Conservation (phyloP, 1,140 invertebrate genomes). For the Formica selysi region DNA sequence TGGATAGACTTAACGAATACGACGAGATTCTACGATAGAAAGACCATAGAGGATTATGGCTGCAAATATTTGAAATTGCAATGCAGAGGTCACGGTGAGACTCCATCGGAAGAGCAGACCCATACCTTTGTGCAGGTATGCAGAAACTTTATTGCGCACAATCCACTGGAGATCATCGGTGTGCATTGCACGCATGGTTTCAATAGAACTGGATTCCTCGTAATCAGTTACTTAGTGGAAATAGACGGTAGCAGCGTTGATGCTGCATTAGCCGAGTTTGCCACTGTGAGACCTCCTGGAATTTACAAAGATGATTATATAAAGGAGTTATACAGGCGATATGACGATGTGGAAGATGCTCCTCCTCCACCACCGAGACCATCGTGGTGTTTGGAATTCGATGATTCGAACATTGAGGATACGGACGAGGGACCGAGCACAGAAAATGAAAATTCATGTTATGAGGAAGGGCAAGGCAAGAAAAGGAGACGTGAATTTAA, state of each 20-base stretch:
- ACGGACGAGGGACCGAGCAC: slow-evolving; percentile 75
- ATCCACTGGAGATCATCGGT: slow-evolving; percentile 93
- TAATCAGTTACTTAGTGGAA: slow-evolving; percentile 96
- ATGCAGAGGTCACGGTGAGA: slow-evolving; percentile 94
- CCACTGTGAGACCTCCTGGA: slow-evolving; percentile 90
- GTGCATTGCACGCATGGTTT: slow-evolving; percentile 99
- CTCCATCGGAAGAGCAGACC: slow-evolving; percentile 92
- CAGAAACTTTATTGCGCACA: slow-evolving; percentile 91
- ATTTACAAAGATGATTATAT: slow-evolving; percentile 94
- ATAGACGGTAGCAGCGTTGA: slow-evolving; percentile 92
- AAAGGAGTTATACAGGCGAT: slow-evolving; percentile 91
- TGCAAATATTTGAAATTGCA: slow-evolving; percentile 95
- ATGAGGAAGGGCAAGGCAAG: slow-evolving; percentile 69
- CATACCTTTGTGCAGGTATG: slow-evolving; percentile 93
- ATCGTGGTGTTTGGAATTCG: slow-evolving; percentile 92
- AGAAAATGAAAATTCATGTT: slow-evolving; percentile 48
- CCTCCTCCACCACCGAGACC: slow-evolving; percentile 92
- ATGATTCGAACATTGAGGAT: slow-evolving; percentile 83
- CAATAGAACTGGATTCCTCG: slow-evolving; percentile 98
- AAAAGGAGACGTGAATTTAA: slow-evolving; percentile 84
- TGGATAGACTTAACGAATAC: slow-evolving; percentile 99
- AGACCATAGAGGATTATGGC: slow-evolving; percentile 90
- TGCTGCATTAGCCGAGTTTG: slow-evolving; percentile 93
- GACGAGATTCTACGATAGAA: slow-evolving; percentile 95
- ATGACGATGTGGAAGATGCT: slow-evolving; percentile 92